These are phyloP conservation scores for Agonopterix subpropinquella DNA, from an alignment of 2,888 invertebrate species.

Conservation along the genomic window DNA sequence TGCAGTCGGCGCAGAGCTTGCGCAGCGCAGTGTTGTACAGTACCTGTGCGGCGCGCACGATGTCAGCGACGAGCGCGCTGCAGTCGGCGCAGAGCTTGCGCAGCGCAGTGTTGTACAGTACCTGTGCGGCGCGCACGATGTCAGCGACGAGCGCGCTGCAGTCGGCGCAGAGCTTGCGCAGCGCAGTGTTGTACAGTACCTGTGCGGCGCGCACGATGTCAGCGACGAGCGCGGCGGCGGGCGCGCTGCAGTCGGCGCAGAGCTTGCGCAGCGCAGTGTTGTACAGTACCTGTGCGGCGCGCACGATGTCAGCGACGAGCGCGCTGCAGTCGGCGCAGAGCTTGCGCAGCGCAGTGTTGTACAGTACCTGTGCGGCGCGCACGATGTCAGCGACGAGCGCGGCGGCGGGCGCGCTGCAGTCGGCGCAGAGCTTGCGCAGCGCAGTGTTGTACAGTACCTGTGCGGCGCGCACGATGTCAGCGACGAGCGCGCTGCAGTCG, in stretches of 20 bases:
- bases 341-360: conserved; percentile 87
- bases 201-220: conserved; percentile 82
- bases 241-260: conserved; percentile 85
- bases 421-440: conserved; percentile 89
- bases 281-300: conserved; percentile 63
- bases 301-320: conserved; percentile 84
- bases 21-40: conserved; percentile 81
- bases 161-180: conserved; percentile 91
- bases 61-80: conserved; percentile 82
- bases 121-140: conserved; percentile 79
- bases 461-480: conserved; percentile 83
- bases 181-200: conserved; percentile 64
- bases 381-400: conserved; percentile 87
- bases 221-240: conserved; percentile 84
- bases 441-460: conserved; percentile 61
- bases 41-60: conserved; percentile 78
- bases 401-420: conserved; percentile 84
- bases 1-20: conserved; percentile 90
- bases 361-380: conserved; percentile 66
- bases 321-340: conserved; percentile 87
- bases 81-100: conserved; percentile 92
- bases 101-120: conserved; percentile 75
- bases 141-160: conserved; percentile 85
- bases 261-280: conserved; percentile 91
- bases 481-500: conserved; percentile 85